Conservation (phyloP, 2,797 vertebrate species). For the Crypturellus tataupa region DNA sequence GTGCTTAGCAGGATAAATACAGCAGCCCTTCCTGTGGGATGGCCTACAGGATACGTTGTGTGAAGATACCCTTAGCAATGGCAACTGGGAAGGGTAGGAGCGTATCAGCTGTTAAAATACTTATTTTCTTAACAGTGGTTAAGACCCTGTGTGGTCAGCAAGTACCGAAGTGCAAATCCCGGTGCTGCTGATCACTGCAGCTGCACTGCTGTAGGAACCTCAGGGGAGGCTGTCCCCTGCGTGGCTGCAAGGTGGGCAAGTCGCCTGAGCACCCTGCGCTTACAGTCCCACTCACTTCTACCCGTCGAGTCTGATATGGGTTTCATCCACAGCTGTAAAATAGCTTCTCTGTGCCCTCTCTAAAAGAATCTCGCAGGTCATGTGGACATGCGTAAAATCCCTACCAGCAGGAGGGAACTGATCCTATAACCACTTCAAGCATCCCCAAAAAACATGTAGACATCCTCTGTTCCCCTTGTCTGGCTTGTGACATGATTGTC, state of each 20-base stretch:
- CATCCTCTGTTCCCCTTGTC: not conserved
- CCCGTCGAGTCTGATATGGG: not conserved
- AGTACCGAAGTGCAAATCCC: not conserved
- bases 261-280: not conserved
- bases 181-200: not conserved
- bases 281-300: rapidly evolving
- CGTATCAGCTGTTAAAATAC: not conserved
- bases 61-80: not conserved
- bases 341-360: not conserved
- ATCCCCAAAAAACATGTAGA: not conserved
- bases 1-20: rapidly evolving
- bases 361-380: not conserved
- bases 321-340: not conserved
- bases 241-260: not conserved
- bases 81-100: not conserved
- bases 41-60: not conserved
- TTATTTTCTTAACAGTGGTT: rapidly evolving
- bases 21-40: not conserved
- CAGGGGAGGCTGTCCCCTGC: not conserved
- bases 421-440: not conserved
- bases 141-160: not conserved
- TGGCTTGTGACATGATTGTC: rapidly evolving
- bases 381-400: not conserved
- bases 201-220: not conserved
- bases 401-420: not conserved